phyloP scores from a whole-genome alignment of 2,888 invertebrate species.

The Candidula unifasciata region DNA sequence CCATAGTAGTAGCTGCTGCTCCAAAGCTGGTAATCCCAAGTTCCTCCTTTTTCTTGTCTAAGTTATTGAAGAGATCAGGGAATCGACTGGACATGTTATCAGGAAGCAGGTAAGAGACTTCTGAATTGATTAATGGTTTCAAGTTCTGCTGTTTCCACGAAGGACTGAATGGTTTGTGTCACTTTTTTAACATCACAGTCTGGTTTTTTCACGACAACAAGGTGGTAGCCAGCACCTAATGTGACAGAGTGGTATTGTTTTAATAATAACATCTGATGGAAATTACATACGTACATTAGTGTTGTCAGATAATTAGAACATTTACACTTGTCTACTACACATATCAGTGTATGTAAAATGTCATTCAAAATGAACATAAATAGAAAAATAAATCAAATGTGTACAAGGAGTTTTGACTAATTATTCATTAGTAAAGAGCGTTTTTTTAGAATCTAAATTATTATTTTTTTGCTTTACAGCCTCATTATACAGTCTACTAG shows the following conservation, averaged over 20 bases:
- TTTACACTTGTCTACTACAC: too few relatives aligned
- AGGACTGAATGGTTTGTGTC: slow-evolving; percentile 82
- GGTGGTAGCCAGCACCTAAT: slow-evolving; percentile 87
- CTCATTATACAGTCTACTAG: too few relatives aligned
- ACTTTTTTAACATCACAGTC: slow-evolving; percentile 79
- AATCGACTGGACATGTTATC: slow-evolving; percentile 68
- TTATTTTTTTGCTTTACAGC: too few relatives aligned
- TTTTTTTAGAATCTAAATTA: too few relatives aligned
- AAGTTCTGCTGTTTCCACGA: slow-evolving; percentile 84
- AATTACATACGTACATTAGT: too few relatives aligned
- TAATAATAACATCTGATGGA: too few relatives aligned
- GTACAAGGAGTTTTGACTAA: too few relatives aligned
- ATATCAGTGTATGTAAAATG: too few relatives aligned
- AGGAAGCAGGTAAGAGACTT: slow-evolving; percentile 74
- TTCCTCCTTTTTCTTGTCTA: slow-evolving; percentile 72
- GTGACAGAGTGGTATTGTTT: background rate
- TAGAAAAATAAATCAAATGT: too few relatives aligned
- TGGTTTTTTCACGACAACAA: slow-evolving; percentile 83
- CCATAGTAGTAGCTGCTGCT: slow-evolving; percentile 89
- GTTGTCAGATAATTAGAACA: too few relatives aligned
- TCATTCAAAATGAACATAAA: too few relatives aligned
- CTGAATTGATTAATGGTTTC: slow-evolving; percentile 77
- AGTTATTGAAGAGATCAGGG: slow-evolving; percentile 66
- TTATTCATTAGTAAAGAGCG: too few relatives aligned
- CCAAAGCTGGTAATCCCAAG: slow-evolving; percentile 88